Conservation (phyloP, 2,888 invertebrate species). For the Drosophila demipolita region DNA sequence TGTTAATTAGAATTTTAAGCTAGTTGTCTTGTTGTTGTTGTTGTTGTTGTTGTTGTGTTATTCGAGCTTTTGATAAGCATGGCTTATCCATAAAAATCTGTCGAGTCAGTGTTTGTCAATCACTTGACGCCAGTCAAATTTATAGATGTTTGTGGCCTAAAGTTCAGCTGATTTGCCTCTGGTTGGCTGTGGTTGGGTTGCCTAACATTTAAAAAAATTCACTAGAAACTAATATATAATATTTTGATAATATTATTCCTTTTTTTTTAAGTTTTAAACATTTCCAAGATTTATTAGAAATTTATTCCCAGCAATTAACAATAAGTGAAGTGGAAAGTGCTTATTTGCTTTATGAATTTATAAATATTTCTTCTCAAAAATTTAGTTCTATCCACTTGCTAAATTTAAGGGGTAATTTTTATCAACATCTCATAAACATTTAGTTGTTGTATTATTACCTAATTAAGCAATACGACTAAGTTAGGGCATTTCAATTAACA, state of each 20-base stretch:
- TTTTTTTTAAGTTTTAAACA: neutral
- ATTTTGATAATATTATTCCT: neutral
- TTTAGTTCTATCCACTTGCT: neutral
- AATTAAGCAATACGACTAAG: slow-evolving; percentile 15
- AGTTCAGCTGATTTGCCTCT: slow-evolving; percentile 14
- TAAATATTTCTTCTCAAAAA: neutral
- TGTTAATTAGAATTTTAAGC: slow-evolving; percentile 71
- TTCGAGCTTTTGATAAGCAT: slow-evolving; percentile 24
- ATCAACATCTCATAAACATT: neutral
- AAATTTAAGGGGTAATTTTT: neutral
- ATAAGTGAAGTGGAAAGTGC: neutral
- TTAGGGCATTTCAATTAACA: slow-evolving; percentile 41
- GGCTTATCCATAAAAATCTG: slow-evolving; percentile 12
- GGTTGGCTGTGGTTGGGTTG: slow-evolving; percentile 13
- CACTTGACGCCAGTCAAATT: slow-evolving; percentile 46
- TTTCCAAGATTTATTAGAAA: neutral
- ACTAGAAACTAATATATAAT: neutral
- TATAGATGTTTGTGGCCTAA: slow-evolving; percentile 36
- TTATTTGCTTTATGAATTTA: neutral
- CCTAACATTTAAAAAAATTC: slow-evolving; percentile 31
- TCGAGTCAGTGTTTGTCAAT: slow-evolving; percentile 57
- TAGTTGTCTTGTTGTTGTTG: slow-evolving; percentile 16
- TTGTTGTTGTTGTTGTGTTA: neutral
- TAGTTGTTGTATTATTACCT: neutral
- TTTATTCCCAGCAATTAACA: neutral